Percentiles rank a stretch among this genome's conserved stretches.
Conservation (phyloP, 2,888 invertebrate species). For the Barypeithes pellucidus region DNA sequence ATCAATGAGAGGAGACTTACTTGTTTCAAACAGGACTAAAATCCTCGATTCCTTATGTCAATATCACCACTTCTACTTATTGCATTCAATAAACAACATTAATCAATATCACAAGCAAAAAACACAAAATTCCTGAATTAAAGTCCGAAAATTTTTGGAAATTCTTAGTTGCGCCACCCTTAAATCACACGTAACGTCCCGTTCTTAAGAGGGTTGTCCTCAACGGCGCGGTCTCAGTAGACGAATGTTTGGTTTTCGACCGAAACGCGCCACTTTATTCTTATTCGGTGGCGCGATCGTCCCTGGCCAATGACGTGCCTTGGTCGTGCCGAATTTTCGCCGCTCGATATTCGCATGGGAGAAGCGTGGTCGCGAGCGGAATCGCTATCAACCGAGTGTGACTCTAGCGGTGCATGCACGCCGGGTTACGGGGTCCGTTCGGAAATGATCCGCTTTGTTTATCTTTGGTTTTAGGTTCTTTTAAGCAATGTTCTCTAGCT, state of each 20-base stretch:
- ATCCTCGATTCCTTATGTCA: slow-evolving; percentile 1
- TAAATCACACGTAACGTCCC: neutral
- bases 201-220: slow-evolving; percentile 31
- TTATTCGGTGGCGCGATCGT: slow-evolving; percentile 51
- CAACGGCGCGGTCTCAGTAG: slow-evolving; percentile 25
- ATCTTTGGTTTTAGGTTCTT: too few species aligned
- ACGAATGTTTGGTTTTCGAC: slow-evolving; percentile 41
- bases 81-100: slow-evolving; percentile 27
- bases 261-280: slow-evolving; percentile 53
- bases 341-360: slow-evolving; percentile 53
- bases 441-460: neutral
- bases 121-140: slow-evolving; percentile 36
- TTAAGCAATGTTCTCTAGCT: too few species aligned
- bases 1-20: slow-evolving; percentile 11
- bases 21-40: neutral
- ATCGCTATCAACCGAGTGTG: slow-evolving; percentile 45
- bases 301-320: slow-evolving; percentile 52
- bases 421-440: slow-evolving; percentile 7
- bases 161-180: slow-evolving; percentile 12
- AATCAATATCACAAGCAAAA: slow-evolving; percentile 42
- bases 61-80: neutral
- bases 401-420: neutral
- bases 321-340: slow-evolving; percentile 50
- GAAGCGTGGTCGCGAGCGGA: slow-evolving; percentile 42
- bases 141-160: slow-evolving; percentile 26